Base-by-base conservation (phyloP, 2,113 vertebrate genomes). In the Bagarius yarrelli region DNA sequence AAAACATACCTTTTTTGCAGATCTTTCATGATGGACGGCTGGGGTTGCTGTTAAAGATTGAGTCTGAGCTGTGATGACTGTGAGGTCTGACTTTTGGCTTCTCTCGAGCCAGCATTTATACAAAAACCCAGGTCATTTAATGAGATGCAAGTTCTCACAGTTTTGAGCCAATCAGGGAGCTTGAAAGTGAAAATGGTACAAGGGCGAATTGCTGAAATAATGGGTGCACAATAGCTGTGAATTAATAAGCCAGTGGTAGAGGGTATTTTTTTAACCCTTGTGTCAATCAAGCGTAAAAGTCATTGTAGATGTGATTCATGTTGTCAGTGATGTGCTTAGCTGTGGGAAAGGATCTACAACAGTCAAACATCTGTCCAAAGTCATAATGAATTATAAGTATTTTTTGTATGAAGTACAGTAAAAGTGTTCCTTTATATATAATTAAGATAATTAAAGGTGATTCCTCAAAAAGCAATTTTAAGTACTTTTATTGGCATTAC, bases 81-180 rank as follows among this genome's bases (percentile, higher is more conserved):
- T 83, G 82, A n/a, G 74, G 86, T 85, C 63, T 89, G 87, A 86
- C 80, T 87, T 83, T 21, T 76, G 64, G 18, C 59, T 80, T 56
- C 25, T 25, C 32, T 81, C 52, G 13, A 81, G 78, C 78, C 61
- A 85, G 83, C 86, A 92, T 87, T 87, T 87, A 82, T 85, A 81
- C 81, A 86, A 44, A 85, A 84, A 66, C 87, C 81, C 61, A 78
- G 59, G 80, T 60, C 69, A 82, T 85, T 87, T 88, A 88, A 89
- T 89, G 84, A 60, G 59, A 86, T 86, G 84, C 83, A 44, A 83
- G 88, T 93, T 94, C 92, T 91, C 93, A 93, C 89, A 88, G 80
- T 64, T 60, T 78, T 83, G n/a, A 85, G 55, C 93, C 92, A 94
- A 93, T 93, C 90, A 87, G 85, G 74, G 82, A 75, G 71, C 88